A percentile compares a stretch with the other conserved stretches of the same genome.
Conservation (phyloP, 2,888 invertebrate species). For the Bellardia pandia region DNA sequence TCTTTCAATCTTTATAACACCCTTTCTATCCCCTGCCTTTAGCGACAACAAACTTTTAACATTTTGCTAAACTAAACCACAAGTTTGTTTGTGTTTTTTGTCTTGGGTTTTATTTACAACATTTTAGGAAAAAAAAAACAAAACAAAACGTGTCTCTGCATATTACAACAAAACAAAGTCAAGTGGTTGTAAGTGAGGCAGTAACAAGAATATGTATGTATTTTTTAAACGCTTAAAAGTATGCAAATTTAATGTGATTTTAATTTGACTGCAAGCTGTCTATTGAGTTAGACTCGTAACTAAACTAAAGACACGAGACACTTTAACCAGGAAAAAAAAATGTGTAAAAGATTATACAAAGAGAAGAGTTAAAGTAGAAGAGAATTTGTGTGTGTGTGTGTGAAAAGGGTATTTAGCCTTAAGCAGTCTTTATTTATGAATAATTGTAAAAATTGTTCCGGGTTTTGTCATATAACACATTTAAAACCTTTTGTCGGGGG, state of each 20-base stretch:
- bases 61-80: conserved; percentile 51
- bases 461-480: conserved; percentile 39
- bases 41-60: neutral
- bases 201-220: conserved; percentile 25
- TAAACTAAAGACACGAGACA: conserved; percentile 43
- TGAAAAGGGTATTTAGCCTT: conserved; percentile 70
- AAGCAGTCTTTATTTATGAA: conserved; percentile 69
- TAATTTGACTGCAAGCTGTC: conserved; percentile 78
- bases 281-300: conserved; percentile 58
- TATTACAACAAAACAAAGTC: conserved; percentile 18
- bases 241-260: conserved; percentile 82
- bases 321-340: neutral
- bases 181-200: neutral
- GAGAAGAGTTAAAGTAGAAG: conserved; percentile 38
- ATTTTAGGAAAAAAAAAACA: neutral
- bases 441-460: conserved; percentile 68
- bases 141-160: conserved; percentile 32
- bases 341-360: neutral
- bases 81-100: conserved; percentile 36
- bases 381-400: neutral
- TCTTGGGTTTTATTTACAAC: neutral
- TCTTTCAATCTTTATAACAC: neutral
- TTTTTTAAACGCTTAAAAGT: conserved; percentile 67
- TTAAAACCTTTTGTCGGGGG: conserved; percentile 31
- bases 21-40: neutral